Base-by-base conservation (phyloP, 1,140 invertebrate species). In the Lepidotrigona ventralis region DNA sequence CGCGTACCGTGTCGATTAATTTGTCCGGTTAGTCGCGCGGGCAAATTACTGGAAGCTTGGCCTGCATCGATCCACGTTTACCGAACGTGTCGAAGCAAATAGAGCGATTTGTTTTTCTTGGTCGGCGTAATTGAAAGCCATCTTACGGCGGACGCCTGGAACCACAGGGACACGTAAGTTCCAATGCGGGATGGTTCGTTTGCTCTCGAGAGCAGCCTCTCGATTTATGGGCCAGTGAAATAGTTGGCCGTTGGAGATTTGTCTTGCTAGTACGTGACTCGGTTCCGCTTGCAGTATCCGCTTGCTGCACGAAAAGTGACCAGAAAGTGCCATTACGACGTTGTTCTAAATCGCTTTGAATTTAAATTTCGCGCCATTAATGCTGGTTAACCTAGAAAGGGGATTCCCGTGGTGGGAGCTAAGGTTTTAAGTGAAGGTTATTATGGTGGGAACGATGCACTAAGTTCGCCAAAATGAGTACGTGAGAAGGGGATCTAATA, bases 161-260 rank as follows among this genome's bases (percentile, higher is more conserved):
- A 64, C 39, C 71, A n/a, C 51, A 2, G 79, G 73, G 51, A 58
- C 73, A 58, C 73, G 75, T 82, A 82, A 82, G 64, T 81, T 56
- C 12, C 53, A 46, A 21, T 21, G 23, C 17, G 56, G 9, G 29
- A 46, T 12, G 23, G 29, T 51, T 39, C 46, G 23, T 56, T 46
- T 29, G 17, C 26, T 39, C 17, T 64, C 6, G 15, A 23, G 46
- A 15, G 39, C 39, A 46, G 39, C 39, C 39, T 3, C n/a, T 33
- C 79, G 69, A 80, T 80, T 81, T 66, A 74, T 26, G 60, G 54
- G 39, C 19, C 23, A 9, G 23, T 39, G n/a, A 29, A 29, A 23
- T 17, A 58, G 5, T 26, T 64, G 15, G 54, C 21, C 12, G 23
- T n/a, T 15, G 54, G 17, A 4, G n/a, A 60, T 63, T 72, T 80